Base-by-base conservation (phyloP, 2,888 invertebrate species). In the Brachyptera putata region DNA sequence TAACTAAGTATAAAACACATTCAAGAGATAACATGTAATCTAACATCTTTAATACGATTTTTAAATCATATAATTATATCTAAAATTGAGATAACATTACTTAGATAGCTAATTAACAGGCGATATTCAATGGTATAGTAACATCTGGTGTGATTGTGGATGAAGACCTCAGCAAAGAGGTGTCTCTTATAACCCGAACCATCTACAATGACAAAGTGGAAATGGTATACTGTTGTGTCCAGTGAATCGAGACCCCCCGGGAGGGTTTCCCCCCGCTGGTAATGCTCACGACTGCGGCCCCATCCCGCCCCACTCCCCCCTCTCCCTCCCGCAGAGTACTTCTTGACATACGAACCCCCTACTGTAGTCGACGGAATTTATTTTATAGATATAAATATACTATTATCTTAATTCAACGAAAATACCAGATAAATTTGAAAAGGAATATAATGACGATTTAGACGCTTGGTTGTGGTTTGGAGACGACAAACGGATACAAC, bases 161-260 rank as follows among this genome's bases (percentile, higher is more conserved):
- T n/a, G n/a, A n/a, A n/a, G n/a, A n/a, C n/a, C n/a, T n/a, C n/a
- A n/a, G n/a, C n/a, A n/a, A n/a, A n/a, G n/a, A n/a, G n/a, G n/a
- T n/a, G n/a, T n/a, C n/a, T n/a, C n/a, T n/a, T n/a, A n/a, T n/a
- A n/a, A n/a, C n/a, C n/a, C n/a, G n/a, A n/a, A n/a, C n/a, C n/a
- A n/a, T n/a, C n/a, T 57, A 58, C 58, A 58, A 58, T 58, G 53
- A 58, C 58, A 58, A 34, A 53, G 53, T 58, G 58, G 41, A 57
- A 57, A 57, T 57, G 48, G 57, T 26, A 39, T 57, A 46, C 43
- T 46, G 30, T 26, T 25, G 16, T 43, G 56, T 57, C 21, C 46
- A 46, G 46, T 24, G 43, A 34, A 48, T 41, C 37, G 11, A 48
- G 58, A 37, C 50, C 58, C 58, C 53, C 58, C 50, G 14, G 57